Conservation (phyloP, 2,113 vertebrate genomes). For the Zingel zingel region DNA sequence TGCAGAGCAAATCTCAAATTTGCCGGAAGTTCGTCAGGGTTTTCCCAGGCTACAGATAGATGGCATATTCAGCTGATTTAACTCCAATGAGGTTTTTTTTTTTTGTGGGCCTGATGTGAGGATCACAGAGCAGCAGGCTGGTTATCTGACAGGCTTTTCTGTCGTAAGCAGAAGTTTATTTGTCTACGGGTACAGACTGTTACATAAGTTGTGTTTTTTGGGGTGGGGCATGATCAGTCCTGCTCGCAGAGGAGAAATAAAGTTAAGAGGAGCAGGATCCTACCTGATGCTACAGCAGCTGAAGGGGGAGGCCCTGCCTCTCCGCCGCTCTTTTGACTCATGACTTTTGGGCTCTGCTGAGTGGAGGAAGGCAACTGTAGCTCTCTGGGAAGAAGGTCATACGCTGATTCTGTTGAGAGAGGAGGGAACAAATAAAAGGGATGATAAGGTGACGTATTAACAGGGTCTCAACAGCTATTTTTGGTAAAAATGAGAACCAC, state of each 20-base stretch:
- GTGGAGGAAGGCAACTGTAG: conserved; percentile 91
- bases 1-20: too few relatives aligned
- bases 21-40: too few relatives aligned
- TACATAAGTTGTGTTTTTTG: conserved; percentile 7
- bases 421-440: conserved; percentile 18
- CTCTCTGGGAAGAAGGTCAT: conserved; percentile 97
- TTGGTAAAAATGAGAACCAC: conserved; percentile 1
- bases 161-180: conserved; percentile 47
- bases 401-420: conserved; percentile 90
- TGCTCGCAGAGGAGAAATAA: conserved; percentile 81
- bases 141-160: conserved; percentile 38
- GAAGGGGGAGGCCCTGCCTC: conserved; percentile 93
- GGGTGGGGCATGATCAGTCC: conserved; percentile 81
- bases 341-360: conserved; percentile 90
- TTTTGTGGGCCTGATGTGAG: conserved; percentile 4
- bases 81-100: background rate
- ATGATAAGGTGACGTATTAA: conserved; percentile 16
- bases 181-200: conserved; percentile 32
- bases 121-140: conserved; percentile 40
- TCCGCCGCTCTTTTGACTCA: conserved; percentile 98
- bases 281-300: conserved; percentile 94
- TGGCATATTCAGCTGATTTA: conserved; percentile 8
- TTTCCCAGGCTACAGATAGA: conserved; percentile 4
- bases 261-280: conserved; percentile 86
- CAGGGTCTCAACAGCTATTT: conserved; percentile 1